These are phyloP conservation scores for Spea bombifrons DNA, from an alignment of 2,113 vertebrate species.

Conservation along the genomic window DNA sequence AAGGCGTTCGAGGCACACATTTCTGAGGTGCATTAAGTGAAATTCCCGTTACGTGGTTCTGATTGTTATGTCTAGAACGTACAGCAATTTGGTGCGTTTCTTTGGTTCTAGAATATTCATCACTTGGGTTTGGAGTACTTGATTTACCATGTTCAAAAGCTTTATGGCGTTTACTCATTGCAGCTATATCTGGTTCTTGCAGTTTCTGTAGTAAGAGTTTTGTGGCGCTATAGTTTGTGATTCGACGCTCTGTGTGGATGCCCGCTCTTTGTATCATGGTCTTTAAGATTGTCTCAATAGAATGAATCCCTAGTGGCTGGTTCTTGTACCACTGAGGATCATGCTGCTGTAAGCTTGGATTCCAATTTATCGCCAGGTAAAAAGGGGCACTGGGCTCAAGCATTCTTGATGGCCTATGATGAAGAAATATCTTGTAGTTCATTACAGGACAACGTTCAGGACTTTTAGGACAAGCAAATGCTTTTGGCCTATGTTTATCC, in stretches of 20 bases:
- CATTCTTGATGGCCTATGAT: neutral
- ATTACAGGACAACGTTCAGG: constrained; percentile 18
- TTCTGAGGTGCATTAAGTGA: neutral
- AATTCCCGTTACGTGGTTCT: neutral
- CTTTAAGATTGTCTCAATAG: neutral
- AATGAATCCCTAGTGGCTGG: neutral
- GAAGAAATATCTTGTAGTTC: constrained; percentile 8
- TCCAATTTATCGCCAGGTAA: neutral
- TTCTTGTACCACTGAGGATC: neutral
- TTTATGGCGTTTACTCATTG: neutral
- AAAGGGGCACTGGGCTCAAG: neutral
- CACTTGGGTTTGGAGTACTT: neutral
- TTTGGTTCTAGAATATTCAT: neutral
- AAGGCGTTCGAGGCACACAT: neutral
- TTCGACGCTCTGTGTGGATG: neutral
- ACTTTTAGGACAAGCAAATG: neutral
- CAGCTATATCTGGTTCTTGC: neutral
- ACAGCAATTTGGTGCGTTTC: neutral
- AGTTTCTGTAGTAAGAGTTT: constrained; percentile 26
- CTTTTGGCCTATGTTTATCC: neutral
- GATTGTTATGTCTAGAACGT: neutral
- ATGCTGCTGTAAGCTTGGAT: neutral
- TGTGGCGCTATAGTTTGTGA: neutral
- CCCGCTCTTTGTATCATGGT: constrained; percentile 14
- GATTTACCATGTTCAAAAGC: neutral